Percentiles rank a stretch among this genome's conserved stretches.
Conservation (phyloP, 2,797 vertebrate species). For the Platalea minor region DNA sequence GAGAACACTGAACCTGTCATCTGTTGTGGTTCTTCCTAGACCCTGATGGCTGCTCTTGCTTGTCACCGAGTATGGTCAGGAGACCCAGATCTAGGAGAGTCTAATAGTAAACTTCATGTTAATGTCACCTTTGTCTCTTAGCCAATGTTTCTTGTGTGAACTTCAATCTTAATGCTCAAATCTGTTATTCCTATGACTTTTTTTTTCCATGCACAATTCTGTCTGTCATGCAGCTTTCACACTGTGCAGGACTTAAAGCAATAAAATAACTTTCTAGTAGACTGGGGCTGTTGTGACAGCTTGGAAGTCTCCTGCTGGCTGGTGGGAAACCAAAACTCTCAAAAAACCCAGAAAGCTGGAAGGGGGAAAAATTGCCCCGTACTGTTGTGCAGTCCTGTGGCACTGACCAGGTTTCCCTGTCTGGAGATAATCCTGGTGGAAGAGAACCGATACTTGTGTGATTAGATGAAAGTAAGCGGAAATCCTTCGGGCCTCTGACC, state of each 20-base stretch:
- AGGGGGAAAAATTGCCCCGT: neutral
- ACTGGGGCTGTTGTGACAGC: neutral
- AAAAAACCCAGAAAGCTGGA: neutral
- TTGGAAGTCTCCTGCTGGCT: slow-evolving; percentile 2
- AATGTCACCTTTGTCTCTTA: slow-evolving; percentile 15
- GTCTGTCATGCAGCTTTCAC: slow-evolving; percentile 7
- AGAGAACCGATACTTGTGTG: neutral
- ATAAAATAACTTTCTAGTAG: slow-evolving; percentile 20
- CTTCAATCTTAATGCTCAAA: neutral
- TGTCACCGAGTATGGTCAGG: neutral
- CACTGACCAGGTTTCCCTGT: neutral
- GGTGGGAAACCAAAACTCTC: neutral
- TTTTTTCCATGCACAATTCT: neutral
- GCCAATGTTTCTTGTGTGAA: slow-evolving; percentile 9
- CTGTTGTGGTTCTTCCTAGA: neutral
- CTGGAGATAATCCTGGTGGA: neutral
- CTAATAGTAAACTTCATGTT: neutral
- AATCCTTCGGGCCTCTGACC: neutral
- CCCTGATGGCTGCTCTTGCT: neutral
- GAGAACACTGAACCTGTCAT: neutral
- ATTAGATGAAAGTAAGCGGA: neutral
- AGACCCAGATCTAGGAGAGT: neutral
- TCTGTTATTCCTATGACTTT: neutral
- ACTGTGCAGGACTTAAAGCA: neutral
- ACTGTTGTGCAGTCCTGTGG: neutral